Evolutionary conservation across 2,797 vertebrate genomes (phyloP), one percentile per base, ranked within the genome.

Genomic region (Siniperca obscura): DNA sequence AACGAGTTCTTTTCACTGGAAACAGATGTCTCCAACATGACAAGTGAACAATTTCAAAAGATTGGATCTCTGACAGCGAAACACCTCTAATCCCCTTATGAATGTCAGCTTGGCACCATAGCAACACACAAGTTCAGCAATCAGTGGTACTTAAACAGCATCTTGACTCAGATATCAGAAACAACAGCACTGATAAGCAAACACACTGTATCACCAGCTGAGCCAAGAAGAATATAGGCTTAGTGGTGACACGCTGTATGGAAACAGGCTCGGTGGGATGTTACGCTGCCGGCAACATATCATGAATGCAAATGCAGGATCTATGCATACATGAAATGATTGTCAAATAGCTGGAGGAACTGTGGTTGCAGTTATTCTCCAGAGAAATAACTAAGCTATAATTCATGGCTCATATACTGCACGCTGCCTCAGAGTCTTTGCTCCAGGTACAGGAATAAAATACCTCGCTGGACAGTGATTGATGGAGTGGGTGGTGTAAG

Each of bases 151-250:
- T 86, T 79, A 77, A 82, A 86, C 76, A 53, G 78, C 78, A 83
- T 81, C 85, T 87, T 83, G 62, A 87, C 84, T 86, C 73, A 83
- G 48, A 79, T 76, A 87, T 84, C 66, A 79, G 87, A 89, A 83
- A 91, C 90, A 87, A 87, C 89, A 80, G 82, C 57, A 46, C 76
- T 87, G 88, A 91, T 91, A 89, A 89, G 82, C 89, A 90, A 92
- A 91, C 84, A 85, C 59, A 52, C 27, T 46, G 70, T 25, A 67
- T 17, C 73, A 19, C 80, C 78, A 66, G 82, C 90, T 64, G 84
- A 85, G 70, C 70, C 38, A 56, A 84, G 71, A 53, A 84, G 71
- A 69, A 69, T 70, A 72, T 36, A 70, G 52, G 78, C 77, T 67
- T 71, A 78, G 76, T 22, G 71, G 52, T 69, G 67, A 80, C 70